Conservation (phyloP, 2,888 invertebrate species). For the Leucozona laternaria region DNA sequence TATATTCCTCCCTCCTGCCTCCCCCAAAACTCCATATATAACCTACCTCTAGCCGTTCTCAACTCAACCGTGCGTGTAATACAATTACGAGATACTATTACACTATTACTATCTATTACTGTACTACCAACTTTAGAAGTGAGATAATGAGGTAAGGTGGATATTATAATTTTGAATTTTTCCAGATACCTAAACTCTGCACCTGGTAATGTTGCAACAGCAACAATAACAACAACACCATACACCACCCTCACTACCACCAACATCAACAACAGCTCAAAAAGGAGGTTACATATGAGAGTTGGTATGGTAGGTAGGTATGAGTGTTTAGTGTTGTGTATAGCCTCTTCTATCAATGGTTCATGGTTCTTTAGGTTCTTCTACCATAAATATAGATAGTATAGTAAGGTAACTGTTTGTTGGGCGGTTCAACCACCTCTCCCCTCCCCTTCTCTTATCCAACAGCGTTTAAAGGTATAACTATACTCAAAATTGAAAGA, state of each 20-base stretch:
- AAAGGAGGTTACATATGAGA: slow-evolving; percentile 31
- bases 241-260: neutral
- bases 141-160: slow-evolving; percentile 60
- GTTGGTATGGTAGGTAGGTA: neutral
- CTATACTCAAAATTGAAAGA: slow-evolving; percentile 18
- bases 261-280: neutral
- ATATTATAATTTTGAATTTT: slow-evolving; percentile 29
- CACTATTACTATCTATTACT: slow-evolving; percentile 68
- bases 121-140: slow-evolving; percentile 2
- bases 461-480: slow-evolving; percentile 30
- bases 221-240: neutral
- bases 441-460: neutral
- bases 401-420: slow-evolving; percentile 23
- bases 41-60: slow-evolving; percentile 7
- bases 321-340: slow-evolving; percentile 16
- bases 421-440: too few relatives aligned
- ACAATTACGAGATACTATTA: slow-evolving; percentile 40
- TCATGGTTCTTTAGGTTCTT: slow-evolving; percentile 63
- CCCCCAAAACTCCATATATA: slow-evolving; percentile 35
- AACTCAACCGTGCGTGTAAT: slow-evolving; percentile 65
- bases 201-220: slow-evolving; percentile 15
- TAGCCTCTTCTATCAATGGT: slow-evolving; percentile 59
- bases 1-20: neutral
- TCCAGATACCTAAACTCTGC: slow-evolving; percentile 33
- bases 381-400: slow-evolving; percentile 55